phyloP scores from a whole-genome alignment of 2,888 invertebrate species.

The Drosophila mayaguana region DNA sequence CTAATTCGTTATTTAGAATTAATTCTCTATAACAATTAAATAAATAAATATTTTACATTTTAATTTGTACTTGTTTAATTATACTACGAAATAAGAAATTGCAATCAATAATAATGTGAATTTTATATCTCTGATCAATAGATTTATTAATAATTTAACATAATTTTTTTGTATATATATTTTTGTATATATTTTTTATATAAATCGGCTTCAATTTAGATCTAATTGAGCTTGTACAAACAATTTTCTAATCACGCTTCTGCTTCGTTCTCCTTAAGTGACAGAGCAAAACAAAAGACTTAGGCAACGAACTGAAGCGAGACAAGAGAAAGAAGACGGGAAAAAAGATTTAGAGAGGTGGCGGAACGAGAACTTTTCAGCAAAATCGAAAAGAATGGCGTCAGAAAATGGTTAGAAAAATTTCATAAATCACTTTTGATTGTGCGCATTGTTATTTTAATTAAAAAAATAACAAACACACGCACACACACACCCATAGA shows the following conservation, averaged over 20 bases:
- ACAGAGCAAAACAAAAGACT: constrained; percentile 67
- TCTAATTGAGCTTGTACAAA: neutral
- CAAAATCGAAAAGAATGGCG: constrained; percentile 30
- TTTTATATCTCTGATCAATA: too few species aligned
- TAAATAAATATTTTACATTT: too few species aligned
- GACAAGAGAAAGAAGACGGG: constrained; percentile 3
- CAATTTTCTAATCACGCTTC: constrained; percentile 20
- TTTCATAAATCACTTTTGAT: constrained; percentile 76
- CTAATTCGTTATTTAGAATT: too few species aligned
- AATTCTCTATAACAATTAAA: too few species aligned
- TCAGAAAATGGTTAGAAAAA: constrained; percentile 43
- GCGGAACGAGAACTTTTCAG: constrained; percentile 26
- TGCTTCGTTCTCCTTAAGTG: neutral
- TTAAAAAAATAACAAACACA: constrained; percentile 53
- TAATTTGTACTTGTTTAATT: too few species aligned
- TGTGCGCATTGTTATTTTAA: constrained; percentile 75
- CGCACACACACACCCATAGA: constrained; percentile 7
- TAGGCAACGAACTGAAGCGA: constrained; percentile 58
- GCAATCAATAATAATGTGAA: too few species aligned
- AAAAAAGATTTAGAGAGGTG: constrained; percentile 27
- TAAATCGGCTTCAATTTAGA: neutral
- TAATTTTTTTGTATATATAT: too few species aligned
- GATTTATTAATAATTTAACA: too few species aligned
- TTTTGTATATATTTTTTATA: too few species aligned
- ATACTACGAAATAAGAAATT: too few species aligned